Percentiles rank a stretch among this genome's conserved stretches.
These are phyloP conservation scores for Anthopleura xanthogrammica DNA, from an alignment of 92 coral and sea anemone species.

Conservation along the genomic window DNA sequence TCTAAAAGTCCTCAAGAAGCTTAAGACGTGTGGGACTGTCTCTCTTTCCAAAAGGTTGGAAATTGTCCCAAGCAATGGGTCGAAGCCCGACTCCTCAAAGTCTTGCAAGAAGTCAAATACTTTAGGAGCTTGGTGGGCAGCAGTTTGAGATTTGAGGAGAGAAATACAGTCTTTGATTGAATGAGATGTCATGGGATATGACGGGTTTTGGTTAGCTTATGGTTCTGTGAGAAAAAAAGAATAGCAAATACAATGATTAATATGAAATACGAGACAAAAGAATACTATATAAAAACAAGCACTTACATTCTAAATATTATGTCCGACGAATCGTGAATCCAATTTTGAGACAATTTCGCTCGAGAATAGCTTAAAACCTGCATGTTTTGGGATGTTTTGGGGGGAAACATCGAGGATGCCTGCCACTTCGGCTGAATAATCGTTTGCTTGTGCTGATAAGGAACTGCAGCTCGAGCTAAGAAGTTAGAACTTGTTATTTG, in stretches of 20 bases:
- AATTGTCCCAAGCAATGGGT: not conserved
- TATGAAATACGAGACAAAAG: not conserved
- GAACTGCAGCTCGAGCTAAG: not conserved
- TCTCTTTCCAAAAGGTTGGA: not conserved
- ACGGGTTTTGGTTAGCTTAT: too few relatives aligned
- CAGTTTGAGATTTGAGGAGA: not conserved
- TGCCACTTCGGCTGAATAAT: not conserved
- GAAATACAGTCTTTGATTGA: not conserved
- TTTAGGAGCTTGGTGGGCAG: not conserved
- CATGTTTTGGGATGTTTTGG: not conserved
- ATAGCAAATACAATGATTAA: not conserved
- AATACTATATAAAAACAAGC: not conserved
- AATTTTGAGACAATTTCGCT: not conserved
- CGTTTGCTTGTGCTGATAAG: not conserved
- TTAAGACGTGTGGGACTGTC: constrained; percentile 13
- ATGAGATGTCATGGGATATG: not conserved
- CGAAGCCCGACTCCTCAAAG: constrained; percentile 2
- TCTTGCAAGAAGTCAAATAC: not conserved
- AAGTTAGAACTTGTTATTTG: not conserved
- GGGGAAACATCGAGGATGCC: not conserved
- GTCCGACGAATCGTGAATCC: not conserved
- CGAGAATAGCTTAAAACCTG: not conserved
- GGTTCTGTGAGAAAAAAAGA: not conserved
- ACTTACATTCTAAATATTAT: not conserved
- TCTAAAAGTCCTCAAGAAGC: constrained; percentile 21